Evolutionary conservation across 2,888 invertebrate genomes (phyloP), one percentile per base, ranked within the genome.

Genomic region (Aspidiotus destructor): DNA sequence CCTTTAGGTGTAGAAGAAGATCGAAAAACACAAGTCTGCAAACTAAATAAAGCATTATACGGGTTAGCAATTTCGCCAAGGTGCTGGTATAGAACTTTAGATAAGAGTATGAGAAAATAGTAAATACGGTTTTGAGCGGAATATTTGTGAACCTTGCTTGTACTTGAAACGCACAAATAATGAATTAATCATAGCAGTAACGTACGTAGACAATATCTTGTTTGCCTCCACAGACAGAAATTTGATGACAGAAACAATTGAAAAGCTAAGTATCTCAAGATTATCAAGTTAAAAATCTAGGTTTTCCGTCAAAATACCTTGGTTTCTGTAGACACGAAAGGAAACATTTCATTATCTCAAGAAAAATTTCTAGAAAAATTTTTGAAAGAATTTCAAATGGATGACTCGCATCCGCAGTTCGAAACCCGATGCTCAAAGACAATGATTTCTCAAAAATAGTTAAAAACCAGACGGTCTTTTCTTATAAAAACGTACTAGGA

Each of bases 401-500:
- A 57, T n/a, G 57, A 57, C 10, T 57, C 57, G 11, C 15, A 57
- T 16, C 57, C 57, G n/a, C n/a, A n/a, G 57, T 57, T 16, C 17
- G 15, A 16, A 57, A n/a, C 6, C 57, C 57, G 15, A 57, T 57
- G 17, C 7, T 16, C 10, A 57, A 15, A 57, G 17, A 57, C 17
- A 17, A 17, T 15, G 57, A 57, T 16, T 57, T n/a, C 7, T n/a
- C 57, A 2, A 57, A 57, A 57, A 10, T 57, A 15, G 15, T 10
- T 16, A 10, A 10, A 57, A 57, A 57, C 57, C 2, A n/a, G 15
- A 3, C 57, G 10, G 10, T n/a, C 10, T 57, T 57, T 57, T 3
- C 17, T 3, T 57, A 57, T 15, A n/a, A 17, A 57, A 57, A 16
- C 16, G 57, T 17, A 15, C 15, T 28, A 28, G 57, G 57, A n/a